These are phyloP conservation scores for Phaethornis superciliosus DNA, from an alignment of 2,113 vertebrate species.

Conservation along the genomic window DNA sequence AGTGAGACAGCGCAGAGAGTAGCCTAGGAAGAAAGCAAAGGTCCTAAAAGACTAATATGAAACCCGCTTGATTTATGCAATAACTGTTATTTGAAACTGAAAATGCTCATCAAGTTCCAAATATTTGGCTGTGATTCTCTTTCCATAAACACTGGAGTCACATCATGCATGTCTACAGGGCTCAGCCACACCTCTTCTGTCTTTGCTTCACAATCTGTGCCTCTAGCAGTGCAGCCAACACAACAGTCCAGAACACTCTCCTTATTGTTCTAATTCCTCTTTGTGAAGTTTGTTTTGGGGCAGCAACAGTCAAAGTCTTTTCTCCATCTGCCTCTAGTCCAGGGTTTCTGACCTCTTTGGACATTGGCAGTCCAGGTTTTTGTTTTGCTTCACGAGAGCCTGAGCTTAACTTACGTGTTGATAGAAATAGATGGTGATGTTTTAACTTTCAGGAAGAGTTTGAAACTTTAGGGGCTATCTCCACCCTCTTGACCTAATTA, in stretches of 20 bases:
- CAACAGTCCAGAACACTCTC: neutral
- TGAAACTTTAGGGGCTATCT: conserved; percentile 20
- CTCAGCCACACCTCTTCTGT: conserved; percentile 41
- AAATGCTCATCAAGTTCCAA: conserved; percentile 47
- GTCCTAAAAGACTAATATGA: neutral
- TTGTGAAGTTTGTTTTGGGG: neutral
- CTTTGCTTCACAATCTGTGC: conserved; percentile 7
- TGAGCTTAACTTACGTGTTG: neutral
- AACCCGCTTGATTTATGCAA: conserved; percentile 2
- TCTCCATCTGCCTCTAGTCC: neutral
- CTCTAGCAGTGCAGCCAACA: conserved; percentile 6
- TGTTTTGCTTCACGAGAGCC: neutral
- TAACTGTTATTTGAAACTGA: conserved; percentile 31
- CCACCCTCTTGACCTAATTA: conserved; percentile 41
- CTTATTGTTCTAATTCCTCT: neutral
- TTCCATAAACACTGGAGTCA: conserved; percentile 60
- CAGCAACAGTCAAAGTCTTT: neutral
- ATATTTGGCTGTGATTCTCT: neutral
- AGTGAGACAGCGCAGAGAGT: neutral
- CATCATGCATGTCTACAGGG: conserved; percentile 23
- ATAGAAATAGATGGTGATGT: neutral
- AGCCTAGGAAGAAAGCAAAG: neutral
- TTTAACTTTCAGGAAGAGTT: conserved; percentile 47
- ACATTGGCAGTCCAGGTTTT: neutral
- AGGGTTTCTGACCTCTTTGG: neutral